phyloP scores from a whole-genome alignment of 1,140 invertebrate species.

The Drosophila azteca region DNA sequence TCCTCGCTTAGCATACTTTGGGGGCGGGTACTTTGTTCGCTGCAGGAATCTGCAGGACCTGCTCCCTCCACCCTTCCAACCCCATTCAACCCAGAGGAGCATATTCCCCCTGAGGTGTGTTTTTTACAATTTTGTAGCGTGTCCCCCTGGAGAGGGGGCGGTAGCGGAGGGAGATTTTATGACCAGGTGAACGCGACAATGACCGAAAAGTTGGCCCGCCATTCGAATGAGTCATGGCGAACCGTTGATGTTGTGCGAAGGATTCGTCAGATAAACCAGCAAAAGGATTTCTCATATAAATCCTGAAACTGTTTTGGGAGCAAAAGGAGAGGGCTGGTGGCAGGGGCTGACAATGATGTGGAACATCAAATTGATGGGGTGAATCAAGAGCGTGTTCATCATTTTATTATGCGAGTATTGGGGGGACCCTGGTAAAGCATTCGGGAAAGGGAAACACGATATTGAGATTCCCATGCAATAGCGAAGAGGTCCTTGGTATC shows the following conservation, averaged over 20 bases:
- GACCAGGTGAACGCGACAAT: constrained; percentile 63
- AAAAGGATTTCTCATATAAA: too few species aligned
- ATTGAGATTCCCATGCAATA: too few species aligned
- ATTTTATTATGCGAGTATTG: neutral
- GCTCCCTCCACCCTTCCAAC: neutral
- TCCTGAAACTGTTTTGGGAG: too few species aligned
- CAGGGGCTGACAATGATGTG: constrained; percentile 43
- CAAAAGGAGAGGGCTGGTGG: neutral
- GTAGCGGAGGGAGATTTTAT: constrained; percentile 37
- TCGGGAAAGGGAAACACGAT: neutral
- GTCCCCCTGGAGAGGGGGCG: constrained; percentile 1
- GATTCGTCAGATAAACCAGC: constrained; percentile 13
- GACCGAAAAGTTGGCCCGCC: constrained; percentile 35
- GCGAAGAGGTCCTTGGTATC: neutral
- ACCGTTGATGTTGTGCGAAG: constrained; percentile 10
- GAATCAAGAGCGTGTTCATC: constrained; percentile 5
- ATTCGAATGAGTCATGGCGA: constrained; percentile 23
- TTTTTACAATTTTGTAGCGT: constrained; percentile 34
- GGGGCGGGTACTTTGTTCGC: constrained; percentile 14
- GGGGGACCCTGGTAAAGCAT: neutral
- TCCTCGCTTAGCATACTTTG: constrained; percentile 65
- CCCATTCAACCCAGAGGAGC: too few species aligned
- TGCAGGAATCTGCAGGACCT: constrained; percentile 42
- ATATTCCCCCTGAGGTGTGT: constrained; percentile 8
- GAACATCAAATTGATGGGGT: constrained; percentile 65